Base-by-base conservation (phyloP, 2,797 vertebrate genomes). In the Peromyscus nudipes region DNA sequence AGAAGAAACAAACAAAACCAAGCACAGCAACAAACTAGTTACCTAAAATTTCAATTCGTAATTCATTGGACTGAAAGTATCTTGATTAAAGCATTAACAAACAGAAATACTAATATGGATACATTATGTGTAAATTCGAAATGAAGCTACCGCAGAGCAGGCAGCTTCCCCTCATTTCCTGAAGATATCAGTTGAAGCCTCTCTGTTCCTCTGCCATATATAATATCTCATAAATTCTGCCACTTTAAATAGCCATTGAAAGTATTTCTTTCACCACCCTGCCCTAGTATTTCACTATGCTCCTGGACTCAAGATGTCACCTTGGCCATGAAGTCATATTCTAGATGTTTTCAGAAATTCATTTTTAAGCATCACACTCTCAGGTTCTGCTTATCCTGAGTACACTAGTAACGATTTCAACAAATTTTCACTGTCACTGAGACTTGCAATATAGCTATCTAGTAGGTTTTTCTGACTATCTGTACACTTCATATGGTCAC, bases 31-130 rank as follows among this genome's bases (percentile, higher is more conserved):
- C 29, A 80, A 80, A 81, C 40, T 37, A 90, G 23, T 83, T 92
- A 97, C 60, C 19, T 77, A 83, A 86, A 92, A 95, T 5, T 77
- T 57, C 91, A 95, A 92, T 91, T 83, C 19, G 91, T 80, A 69
- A 85, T 75, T 94, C 40, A 67, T 14, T 46, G 10, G 23, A 55
- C 55, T 92, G 34, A 87, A 55, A 55, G 14, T 27, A 87, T 73
- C 87, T 73, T 71, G 34, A 91, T 88, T 40, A 84, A 95, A 85
- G 2, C 27, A 40, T 25, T 4, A 71, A 4, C 4, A 52, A 96
- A 79, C 13, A 76, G 88, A 91, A 79, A 80, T 34, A n/a, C 29
- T 55, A 92, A 79, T 25, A 62, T 40, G 3, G 65, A 93, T 92
- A 89, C 4, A 76, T 34, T 64, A 34, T 77, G 17, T 91, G 6